These are phyloP conservation scores for Myotis brandtii DNA, from an alignment of 2,113 vertebrate species.

Conservation along the genomic window DNA sequence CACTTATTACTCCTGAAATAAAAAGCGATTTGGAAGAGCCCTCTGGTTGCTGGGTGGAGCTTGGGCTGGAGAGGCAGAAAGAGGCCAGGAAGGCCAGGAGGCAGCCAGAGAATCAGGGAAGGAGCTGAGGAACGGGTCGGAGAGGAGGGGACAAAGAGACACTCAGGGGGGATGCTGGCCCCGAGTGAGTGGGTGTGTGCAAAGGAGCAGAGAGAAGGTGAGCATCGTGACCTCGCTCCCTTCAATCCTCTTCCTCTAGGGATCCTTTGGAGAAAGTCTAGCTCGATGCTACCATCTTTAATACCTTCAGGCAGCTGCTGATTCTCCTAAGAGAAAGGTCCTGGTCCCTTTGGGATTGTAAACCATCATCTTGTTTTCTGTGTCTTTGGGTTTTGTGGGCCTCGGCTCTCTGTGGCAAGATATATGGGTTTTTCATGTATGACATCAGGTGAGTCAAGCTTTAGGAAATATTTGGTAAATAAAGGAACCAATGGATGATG, in stretches of 20 bases:
- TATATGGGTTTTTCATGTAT: neutral
- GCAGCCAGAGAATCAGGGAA: neutral
- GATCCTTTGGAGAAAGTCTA: neutral
- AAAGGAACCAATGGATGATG: neutral
- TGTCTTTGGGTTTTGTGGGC: neutral
- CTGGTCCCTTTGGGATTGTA: neutral
- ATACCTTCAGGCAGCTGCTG: neutral
- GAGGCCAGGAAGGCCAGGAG: accelerated
- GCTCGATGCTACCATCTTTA: neutral
- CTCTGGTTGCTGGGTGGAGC: neutral
- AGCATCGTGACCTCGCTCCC: no score
- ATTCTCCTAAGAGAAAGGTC: neutral
- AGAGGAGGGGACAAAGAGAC: neutral
- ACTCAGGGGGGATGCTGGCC: neutral
- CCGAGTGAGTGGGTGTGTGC: neutral
- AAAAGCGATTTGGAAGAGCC: neutral
- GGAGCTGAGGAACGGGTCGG: neutral
- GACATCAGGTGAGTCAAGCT: neutral
- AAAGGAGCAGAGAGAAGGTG: neutral
- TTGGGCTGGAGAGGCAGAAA: no score
- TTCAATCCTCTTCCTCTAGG: neutral
- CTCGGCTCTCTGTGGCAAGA: neutral
- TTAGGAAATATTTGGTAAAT: neutral
- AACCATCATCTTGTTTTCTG: neutral
- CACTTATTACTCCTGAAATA: neutral